phyloP scores from a whole-genome alignment of 2,888 invertebrate species.

The Agriopis aurantiaria region DNA sequence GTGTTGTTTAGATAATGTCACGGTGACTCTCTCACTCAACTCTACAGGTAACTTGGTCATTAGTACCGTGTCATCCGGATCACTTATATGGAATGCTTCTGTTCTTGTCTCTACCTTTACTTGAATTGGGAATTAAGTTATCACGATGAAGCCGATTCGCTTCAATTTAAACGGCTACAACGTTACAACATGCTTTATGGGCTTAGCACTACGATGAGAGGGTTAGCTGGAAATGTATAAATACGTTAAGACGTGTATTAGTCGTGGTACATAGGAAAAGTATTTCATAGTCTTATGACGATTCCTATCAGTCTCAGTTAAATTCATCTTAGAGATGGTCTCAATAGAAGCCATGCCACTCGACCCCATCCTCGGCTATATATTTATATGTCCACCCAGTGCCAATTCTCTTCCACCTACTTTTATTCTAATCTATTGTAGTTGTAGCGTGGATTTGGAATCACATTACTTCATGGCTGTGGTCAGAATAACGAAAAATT shows the following conservation, averaged over 20 bases:
- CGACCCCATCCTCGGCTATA: no score
- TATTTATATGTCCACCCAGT: no score
- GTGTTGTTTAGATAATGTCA: neutral
- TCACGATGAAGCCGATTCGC: neutral
- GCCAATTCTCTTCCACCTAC: no score
- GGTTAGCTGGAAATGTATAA: conserved; percentile 1
- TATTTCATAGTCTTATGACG: neutral
- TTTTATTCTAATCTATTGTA: no score
- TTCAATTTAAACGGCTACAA: conserved; percentile 9
- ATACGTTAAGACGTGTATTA: neutral
- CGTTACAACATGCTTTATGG: neutral
- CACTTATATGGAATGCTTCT: conserved; percentile 3
- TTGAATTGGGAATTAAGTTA: conserved; percentile 23
- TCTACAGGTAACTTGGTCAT: neutral
- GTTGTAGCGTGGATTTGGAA: no score
- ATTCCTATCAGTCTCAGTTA: no score
- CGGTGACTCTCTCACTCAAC: neutral
- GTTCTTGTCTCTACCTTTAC: conserved; percentile 13
- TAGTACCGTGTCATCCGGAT: conserved; percentile 13
- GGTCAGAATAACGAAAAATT: no score
- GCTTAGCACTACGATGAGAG: conserved; percentile 3
- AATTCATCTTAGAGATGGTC: no score
- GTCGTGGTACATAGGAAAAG: neutral
- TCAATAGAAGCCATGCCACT: no score
- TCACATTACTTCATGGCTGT: no score